These are phyloP conservation scores for Porites lobata DNA, from an alignment of 92 coral and sea anemone genomes.

Conservation along the genomic window DNA sequence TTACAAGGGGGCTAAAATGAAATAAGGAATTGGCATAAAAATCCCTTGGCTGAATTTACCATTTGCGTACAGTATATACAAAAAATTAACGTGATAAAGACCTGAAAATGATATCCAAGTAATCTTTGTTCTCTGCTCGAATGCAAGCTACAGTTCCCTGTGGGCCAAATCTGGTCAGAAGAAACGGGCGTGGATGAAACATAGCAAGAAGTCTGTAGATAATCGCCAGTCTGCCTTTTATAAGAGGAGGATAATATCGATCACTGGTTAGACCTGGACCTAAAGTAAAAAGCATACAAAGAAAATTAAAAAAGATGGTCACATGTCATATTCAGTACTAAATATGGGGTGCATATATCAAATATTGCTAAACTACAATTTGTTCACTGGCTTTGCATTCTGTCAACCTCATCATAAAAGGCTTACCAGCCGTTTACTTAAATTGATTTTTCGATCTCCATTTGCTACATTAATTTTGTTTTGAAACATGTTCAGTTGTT, in stretches of 20 bases:
- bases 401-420: too few species aligned
- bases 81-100: background rate
- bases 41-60: too few species aligned
- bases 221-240: conserved; percentile 72
- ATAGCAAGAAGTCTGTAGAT: conserved; percentile 81
- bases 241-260: conserved; percentile 85
- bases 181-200: conserved; percentile 94
- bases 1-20: background rate
- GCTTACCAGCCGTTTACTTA: too few species aligned
- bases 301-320: too few species aligned
- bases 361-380: too few species aligned
- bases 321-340: too few species aligned
- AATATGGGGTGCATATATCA: too few species aligned
- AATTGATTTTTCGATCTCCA: too few species aligned
- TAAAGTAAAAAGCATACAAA: background rate
- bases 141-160: conserved; percentile 94
- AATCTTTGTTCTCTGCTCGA: conserved; percentile 85
- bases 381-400: too few species aligned
- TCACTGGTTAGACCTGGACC: conserved; percentile 86
- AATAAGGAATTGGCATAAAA: background rate
- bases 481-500: too few species aligned
- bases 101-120: conserved; percentile 90
- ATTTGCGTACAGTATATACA: too few species aligned
- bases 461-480: too few species aligned
- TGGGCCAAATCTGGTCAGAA: conserved; percentile 89